Base-by-base conservation (phyloP, 2,797 vertebrate genomes). In the Pogonophryne albipinna region DNA sequence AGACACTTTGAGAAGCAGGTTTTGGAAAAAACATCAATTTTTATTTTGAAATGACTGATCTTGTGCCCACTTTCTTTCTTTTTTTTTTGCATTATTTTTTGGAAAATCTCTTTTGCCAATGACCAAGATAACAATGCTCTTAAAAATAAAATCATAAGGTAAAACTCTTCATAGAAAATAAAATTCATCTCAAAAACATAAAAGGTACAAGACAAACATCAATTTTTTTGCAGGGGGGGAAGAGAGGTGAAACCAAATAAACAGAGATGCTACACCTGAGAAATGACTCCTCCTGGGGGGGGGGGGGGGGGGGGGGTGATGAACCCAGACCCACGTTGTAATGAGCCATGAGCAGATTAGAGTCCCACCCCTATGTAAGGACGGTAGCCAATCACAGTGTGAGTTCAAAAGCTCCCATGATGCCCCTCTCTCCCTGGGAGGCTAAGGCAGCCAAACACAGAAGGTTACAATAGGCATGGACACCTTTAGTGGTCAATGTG, bases 1-100 rank as follows among this genome's bases (percentile, higher is more conserved):
- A 83, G 47, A 88, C 58, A 74, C 71, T n/a, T 44, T 1, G 38
- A 68, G 13, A 85, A 76, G 19, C 50, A 57, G 27, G 14, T 62
- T 91, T 91, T 82, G 76, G 76, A 88, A 91, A 94, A 94, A 91
- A 90, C 83, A 90, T 89, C 69, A 83, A 84, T 74, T 89, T 92
- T 95, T 94, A 94, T 94, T 94, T 87, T 90, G 89, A 94, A 93
- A 95, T 93, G 92, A 94, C 83, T 90, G 63, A 79, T 90, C 85
- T 87, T 91, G 86, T 93, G 89, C 89, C 83, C 76, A 82, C 86
- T 90, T 90, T 53, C 69, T 73, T 74, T 68, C 27, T 66, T 71
- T 56, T 83, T 60, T 61, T 60, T 61, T 68, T 62, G 23, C 44
- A 68, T 66, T 10, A 47, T 74, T 83, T 85, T 89, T 91, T 85